A percentile compares a stretch with the other conserved stretches of the same genome.
Conservation (phyloP, 2,113 vertebrate genomes). For the Sapayoa aenigma region DNA sequence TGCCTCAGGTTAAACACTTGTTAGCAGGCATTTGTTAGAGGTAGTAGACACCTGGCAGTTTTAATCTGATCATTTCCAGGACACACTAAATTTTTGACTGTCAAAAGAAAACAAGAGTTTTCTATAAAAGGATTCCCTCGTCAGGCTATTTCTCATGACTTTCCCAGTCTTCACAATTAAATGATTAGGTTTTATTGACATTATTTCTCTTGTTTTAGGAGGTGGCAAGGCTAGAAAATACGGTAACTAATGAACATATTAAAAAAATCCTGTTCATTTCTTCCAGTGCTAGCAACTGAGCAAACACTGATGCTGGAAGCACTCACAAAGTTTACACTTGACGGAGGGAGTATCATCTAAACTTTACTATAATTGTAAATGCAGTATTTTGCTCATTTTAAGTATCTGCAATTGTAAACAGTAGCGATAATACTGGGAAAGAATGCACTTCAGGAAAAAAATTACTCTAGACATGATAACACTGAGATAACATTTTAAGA, state of each 20-base stretch:
- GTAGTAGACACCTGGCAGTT: not conserved
- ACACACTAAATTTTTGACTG: not conserved
- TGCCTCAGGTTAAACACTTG: not conserved
- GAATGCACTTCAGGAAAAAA: constrained; percentile 28
- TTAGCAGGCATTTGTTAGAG: not conserved
- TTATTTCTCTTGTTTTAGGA: not conserved
- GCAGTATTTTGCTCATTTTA: constrained; percentile 45
- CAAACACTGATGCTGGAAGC: not conserved
- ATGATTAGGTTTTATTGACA: not conserved
- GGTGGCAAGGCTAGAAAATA: not conserved
- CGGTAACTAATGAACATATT: not conserved
- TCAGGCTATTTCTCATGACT: not conserved
- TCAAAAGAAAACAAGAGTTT: not conserved
- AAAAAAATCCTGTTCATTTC: not conserved
- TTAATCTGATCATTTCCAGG: not conserved
- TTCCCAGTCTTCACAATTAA: not conserved
- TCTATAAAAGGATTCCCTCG: not conserved
- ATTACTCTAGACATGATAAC: not conserved
- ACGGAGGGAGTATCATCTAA: not conserved
- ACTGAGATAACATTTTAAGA: constrained; percentile 31
- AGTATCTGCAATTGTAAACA: constrained; percentile 32
- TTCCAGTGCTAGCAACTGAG: not conserved
- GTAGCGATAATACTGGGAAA: constrained; percentile 21
- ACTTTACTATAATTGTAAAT: constrained; percentile 1
- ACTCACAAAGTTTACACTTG: not conserved